Base-by-base conservation (phyloP, 2,797 vertebrate genomes). In the Dendrocincla tyrannina region DNA sequence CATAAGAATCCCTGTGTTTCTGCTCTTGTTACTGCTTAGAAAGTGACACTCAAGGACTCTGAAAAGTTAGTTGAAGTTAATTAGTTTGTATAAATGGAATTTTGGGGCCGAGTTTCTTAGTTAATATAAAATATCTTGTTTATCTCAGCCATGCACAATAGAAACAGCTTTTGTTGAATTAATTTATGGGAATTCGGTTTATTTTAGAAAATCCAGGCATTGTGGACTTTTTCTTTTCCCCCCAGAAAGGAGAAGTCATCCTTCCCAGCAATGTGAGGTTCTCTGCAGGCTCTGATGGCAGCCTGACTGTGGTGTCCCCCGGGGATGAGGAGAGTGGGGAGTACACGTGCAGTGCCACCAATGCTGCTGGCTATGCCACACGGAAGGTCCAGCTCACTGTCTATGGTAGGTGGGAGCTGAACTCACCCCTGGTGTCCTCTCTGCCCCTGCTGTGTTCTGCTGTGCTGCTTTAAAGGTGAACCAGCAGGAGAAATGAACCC, bases 331-430 rank as follows among this genome's bases (percentile, higher is more conserved):
- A 99, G 95, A 98, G 98, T 0, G 99, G 99, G 69, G 99, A 99
- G 72, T 99, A 99, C 10, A 42, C 98, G 72, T 99, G 99, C 95
- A 99, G 98, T 5, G 99, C 99, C 92, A 98, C 98, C 88, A 99
- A 99, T 6, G 97, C 98, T 17, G 99, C 99, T 0, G 99, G 99
- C 85, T 98, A 98, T 4, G 98, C 98, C 84, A 98, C 98, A 15
- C 98, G 98, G 91, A 99, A 99, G 96, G 99, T 99, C 73, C 99
- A 99, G 82, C 98, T 99, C 90, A 99, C 99, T 2, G 99, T 99
- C 95, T 99, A 99, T 13, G 99, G 99, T 99, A 98, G 97, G 97
- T 84, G 27, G n/a, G 70, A 72, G 27, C 72, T 76, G 66, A 63
- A 50, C 37, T 32, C 12, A 37, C 44, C 41, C 33, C 5, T 6